These are phyloP conservation scores for Anoplolepis gracilipes DNA, from an alignment of 1,140 invertebrate species.

Conservation along the genomic window DNA sequence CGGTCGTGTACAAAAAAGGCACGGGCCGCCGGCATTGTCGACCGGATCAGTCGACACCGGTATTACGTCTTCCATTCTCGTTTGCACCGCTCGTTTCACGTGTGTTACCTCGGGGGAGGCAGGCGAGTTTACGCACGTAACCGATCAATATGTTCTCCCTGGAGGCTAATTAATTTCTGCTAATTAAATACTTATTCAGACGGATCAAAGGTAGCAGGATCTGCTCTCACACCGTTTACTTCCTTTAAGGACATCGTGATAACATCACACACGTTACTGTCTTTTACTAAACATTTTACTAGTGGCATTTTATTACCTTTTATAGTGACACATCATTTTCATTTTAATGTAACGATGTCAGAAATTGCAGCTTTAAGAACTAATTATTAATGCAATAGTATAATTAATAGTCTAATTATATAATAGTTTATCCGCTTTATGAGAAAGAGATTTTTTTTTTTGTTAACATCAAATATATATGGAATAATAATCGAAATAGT, in stretches of 20 bases:
- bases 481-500: no score
- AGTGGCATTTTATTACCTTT: not conserved
- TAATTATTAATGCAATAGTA: conserved; percentile 31
- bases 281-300: not conserved
- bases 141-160: conserved; percentile 42
- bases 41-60: conserved; percentile 71
- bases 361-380: not conserved
- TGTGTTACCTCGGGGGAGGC: conserved; percentile 9
- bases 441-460: no score
- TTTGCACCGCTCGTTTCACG: conserved; percentile 26
- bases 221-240: conserved; percentile 9
- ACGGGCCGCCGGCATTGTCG: conserved; percentile 69
- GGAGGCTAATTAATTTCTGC: conserved; percentile 60
- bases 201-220: conserved; percentile 2
- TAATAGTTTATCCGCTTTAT: not conserved
- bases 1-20: conserved; percentile 67
- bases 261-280: not conserved
- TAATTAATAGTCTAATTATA: conserved; percentile 16
- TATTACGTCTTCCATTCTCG: conserved; percentile 72
- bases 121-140: conserved; percentile 37
- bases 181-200: conserved; percentile 53
- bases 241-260: conserved; percentile 21
- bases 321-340: not conserved
- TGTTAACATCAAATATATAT: no score
- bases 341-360: not conserved